A percentile compares a stretch with the other conserved stretches of the same genome.
Conservation (phyloP, 2,888 invertebrate species). For the Drosophila suboccidentalis region DNA sequence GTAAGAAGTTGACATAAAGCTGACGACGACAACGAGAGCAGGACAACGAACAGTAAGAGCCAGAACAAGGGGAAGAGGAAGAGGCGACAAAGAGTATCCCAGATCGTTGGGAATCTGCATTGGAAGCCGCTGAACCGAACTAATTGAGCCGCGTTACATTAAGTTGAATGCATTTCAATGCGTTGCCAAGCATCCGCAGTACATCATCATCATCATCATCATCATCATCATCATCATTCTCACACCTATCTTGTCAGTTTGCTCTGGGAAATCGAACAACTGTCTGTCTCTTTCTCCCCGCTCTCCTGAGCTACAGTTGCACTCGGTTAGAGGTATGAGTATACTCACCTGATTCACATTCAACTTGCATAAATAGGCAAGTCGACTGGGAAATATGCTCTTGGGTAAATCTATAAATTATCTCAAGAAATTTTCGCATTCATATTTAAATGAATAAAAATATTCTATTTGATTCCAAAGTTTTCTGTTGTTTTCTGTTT, state of each 20-base stretch:
- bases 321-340: neutral
- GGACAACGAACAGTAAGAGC: conserved; percentile 13
- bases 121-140: conserved; percentile 85
- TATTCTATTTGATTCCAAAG: too few relatives aligned
- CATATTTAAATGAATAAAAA: too few relatives aligned
- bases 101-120: conserved; percentile 71
- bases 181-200: conserved; percentile 68
- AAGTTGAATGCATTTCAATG: conserved; percentile 85
- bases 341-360: conserved; percentile 31
- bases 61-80: conserved; percentile 10
- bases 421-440: too few relatives aligned
- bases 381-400: neutral
- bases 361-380: neutral
- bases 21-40: conserved; percentile 25
- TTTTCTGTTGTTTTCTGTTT: too few relatives aligned
- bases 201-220: conserved; percentile 24
- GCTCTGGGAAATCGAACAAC: conserved; percentile 69
- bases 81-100: conserved; percentile 52
- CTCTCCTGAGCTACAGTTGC: conserved; percentile 26
- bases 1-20: conserved; percentile 84
- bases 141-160: conserved; percentile 86
- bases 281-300: conserved; percentile 42
- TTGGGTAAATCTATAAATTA: neutral
- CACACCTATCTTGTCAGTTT: conserved; percentile 44
- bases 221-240: conserved; percentile 24